Evolutionary conservation across 2,888 invertebrate genomes (phyloP), one percentile per base, ranked within the genome.

Genomic region (Pristionchus maxplancki): DNA sequence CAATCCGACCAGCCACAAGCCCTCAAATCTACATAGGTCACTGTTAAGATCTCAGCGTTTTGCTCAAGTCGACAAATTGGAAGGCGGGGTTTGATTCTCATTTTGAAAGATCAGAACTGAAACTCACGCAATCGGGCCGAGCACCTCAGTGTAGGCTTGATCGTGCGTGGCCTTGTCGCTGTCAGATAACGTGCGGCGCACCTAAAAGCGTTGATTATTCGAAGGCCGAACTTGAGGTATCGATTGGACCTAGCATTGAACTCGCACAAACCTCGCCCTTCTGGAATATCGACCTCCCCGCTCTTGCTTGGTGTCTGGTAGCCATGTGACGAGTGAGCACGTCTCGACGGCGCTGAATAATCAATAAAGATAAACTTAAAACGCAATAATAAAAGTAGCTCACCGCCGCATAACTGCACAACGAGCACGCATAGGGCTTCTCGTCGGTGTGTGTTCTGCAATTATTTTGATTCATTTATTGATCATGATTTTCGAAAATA

Each of bases 301-400:
- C 91, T 48, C 89, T 91, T 6, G 91, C 84, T 74, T 93, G 93
- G 89, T 94, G 94, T 17, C 93, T 88, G 11, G 94, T 94, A n/a
- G 90, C 89, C 93, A 94, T 93, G 89, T 94, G 94, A 40, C 94
- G 92, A 13, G 93, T 94, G 28, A 94, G 89, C 20, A 94, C 94
- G 82, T 94, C 94, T 40, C 94, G 90, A 17, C 94, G 90, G 40
- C 94, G 90, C 93, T 94, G 89, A 82, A 93, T n/a, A 28, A 62
- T 62, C 20, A 62, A n/a, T 48, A 44, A 48, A 28, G 1, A 20
- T 17, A 34, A 13, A 20, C 11, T 78, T 78, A 53, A 50, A 48
- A n/a, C n/a, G n/a, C n/a, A n/a, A n/a, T n/a, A n/a, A n/a, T n/a
- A 40, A 84, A 50, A 62, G 13, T 15, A n/a, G 89, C 92, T 91